Evolutionary conservation across 2,113 vertebrate genomes (phyloP), one percentile per base, ranked within the genome.

Genomic region (Camelus dromedarius): DNA sequence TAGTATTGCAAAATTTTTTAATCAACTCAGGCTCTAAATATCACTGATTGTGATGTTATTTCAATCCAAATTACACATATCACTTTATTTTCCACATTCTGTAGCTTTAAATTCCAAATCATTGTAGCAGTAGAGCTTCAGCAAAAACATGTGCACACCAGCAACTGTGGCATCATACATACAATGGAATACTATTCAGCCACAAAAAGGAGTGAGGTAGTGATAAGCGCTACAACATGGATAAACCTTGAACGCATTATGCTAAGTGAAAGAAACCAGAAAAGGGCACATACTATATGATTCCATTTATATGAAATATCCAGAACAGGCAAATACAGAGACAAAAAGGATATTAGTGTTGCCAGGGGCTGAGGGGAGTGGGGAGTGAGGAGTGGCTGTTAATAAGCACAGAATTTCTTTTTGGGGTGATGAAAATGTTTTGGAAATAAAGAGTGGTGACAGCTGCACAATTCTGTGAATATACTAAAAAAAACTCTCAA

Each of bases 11-110:
- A 12, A 93, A 75, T 72, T 92, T 96, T 66, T 56, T 54, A 90
- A 83, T 95, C 16, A 96, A 66, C 30, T 91, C 54, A 85, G 67
- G 32, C 22, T 89, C 60, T 81, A 94, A 86, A 73, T 56, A 84
- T 16, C 70, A 91, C 9, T 72, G 77, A 87, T 60, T 83, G 6
- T 1, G 19, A 94, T 48, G 14, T 62, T 62, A 54, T n/a, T 30
- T 92, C 64, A 76, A 86, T 81, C 35, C 48, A 94, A 81, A 94
- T 95, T 83, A 89, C 4, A 60, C 15, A 76, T 30, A 5, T 46
- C 54, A 81, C n/a, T 91, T 91, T 81, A 80, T 77, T 76, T 91
- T 94, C 70, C 70, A 69, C 14, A 82, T 48, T 80, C 35, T 76
- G 67, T 52, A 86, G n/a, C 67, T 95, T 89, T 69, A 93, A 94